These are phyloP conservation scores for Marcusenius ussheri DNA, from an alignment of 2,113 vertebrate genomes.

Conservation along the genomic window DNA sequence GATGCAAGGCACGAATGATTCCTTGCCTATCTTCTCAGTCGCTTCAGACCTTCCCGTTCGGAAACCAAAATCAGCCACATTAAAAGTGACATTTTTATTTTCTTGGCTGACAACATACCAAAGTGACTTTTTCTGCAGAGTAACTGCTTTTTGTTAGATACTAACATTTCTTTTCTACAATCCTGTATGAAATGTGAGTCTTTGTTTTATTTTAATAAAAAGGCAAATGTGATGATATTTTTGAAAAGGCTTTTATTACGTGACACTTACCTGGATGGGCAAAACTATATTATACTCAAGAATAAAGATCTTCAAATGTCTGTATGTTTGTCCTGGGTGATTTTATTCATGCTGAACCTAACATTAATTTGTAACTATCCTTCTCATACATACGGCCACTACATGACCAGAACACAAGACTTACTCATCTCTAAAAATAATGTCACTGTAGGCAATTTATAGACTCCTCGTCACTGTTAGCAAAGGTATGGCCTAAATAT, in stretches of 20 bases:
- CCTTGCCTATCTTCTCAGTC: not conserved
- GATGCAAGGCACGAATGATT: not conserved
- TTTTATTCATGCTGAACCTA: not conserved
- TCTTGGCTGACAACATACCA: not conserved
- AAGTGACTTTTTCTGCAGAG: not conserved
- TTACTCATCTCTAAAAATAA: not conserved
- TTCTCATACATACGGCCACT: not conserved
- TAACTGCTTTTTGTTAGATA: not conserved
- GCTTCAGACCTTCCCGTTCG: not conserved
- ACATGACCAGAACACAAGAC: not conserved
- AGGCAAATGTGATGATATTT: not conserved
- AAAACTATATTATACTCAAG: not conserved
- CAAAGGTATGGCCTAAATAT: not conserved
- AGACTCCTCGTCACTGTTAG: not conserved
- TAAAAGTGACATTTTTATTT: not conserved
- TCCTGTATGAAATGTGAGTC: slow-evolving; percentile 14
- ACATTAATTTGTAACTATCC: not conserved
- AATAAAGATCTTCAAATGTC: not conserved
- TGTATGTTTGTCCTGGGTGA: not conserved
- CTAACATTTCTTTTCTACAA: not conserved
- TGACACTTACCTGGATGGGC: not conserved
- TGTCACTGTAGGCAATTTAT: not conserved
- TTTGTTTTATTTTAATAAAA: not conserved
- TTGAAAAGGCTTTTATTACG: not conserved
- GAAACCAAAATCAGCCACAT: not conserved